Base-by-base conservation (phyloP, 2,113 vertebrate species). In the Bubo blakistoni region DNA sequence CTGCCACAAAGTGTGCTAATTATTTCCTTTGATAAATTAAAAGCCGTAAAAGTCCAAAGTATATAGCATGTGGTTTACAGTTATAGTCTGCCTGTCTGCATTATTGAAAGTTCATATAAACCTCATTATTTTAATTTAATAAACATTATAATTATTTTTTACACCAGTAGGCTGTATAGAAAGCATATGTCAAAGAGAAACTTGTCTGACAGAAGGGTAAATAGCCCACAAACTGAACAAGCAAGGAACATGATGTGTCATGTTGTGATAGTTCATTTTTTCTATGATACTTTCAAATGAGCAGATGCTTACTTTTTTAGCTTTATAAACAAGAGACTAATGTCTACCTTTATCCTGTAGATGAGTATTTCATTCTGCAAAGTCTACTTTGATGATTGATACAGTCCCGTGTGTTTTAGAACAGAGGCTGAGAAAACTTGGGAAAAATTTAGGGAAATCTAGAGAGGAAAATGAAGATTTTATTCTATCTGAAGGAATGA, bases 1-100 rank as follows among this genome's bases (percentile, higher is more conserved):
- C 98, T 98, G 98, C 98, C 98, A 98, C 98, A 98, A 98, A 98
- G 97, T 98, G 98, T 98, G 98, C 98, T 98, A 98, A 98, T 98
- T 98, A 98, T 98, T 98, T 98, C 98, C 98, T 98, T 98, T 98
- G 98, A 98, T 98, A 98, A 98, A 98, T 98, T 98, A 98, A 98
- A 98, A 98, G 98, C 97, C 77, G 88, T 98, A 98, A 98, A 98
- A 98, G 96, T 96, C 98, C 82, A 97, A 97, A 98, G 96, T 96
- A 97, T 97, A 96, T 96, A 97, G 88, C 96, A 96, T 98, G 97
- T 92, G 94, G 97, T 95, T 98, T 98, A 98, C 97, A 98, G 98
- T 98, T 97, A 98, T 98, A 97, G 97, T 98, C 97, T 98, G 97
- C 96, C 91, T 94, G 91, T 97, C 96, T 98, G 92, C 90, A 91